Conservation (phyloP, 2,888 invertebrate species). For the Colletes collaris region DNA sequence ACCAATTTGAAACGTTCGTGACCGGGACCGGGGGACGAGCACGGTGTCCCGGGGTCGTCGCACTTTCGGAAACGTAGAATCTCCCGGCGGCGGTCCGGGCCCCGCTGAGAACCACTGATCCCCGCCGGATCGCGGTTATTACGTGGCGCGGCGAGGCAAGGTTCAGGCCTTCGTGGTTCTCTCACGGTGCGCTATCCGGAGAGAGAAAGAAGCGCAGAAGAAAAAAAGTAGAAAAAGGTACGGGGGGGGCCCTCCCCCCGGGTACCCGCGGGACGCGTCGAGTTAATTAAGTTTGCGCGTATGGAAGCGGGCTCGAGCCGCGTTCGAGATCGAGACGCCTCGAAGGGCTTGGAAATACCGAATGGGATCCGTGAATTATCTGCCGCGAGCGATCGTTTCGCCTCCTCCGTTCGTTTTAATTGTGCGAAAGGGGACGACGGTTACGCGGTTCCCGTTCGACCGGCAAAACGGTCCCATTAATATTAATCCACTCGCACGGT, state of each 20-base stretch:
- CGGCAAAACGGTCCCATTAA: too few relatives aligned
- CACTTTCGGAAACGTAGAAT: conserved; percentile 56
- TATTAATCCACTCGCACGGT: too few relatives aligned
- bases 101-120: conserved; percentile 60
- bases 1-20: conserved; percentile 62
- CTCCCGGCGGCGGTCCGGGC: background rate
- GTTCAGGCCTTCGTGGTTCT: conserved; percentile 46
- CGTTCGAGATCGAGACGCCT: conserved; percentile 21
- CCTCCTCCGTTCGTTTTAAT: conserved; percentile 20
- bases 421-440: background rate
- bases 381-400: conserved; percentile 23
- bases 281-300: conserved; percentile 62
- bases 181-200: conserved; percentile 47
- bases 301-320: conserved; percentile 6
- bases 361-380: conserved; percentile 42
- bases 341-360: conserved; percentile 29
- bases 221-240: conserved; percentile 17
- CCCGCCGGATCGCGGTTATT: conserved; percentile 55
- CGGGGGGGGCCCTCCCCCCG: background rate
- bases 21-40: conserved; percentile 28
- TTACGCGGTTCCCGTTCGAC: background rate
- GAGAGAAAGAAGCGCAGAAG: background rate
- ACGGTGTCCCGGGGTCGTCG: conserved; percentile 52
- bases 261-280: conserved; percentile 51
- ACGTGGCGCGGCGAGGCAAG: conserved; percentile 40